phyloP scores from a whole-genome alignment of 2,888 invertebrate genomes.

The Cantharis lateralis region DNA sequence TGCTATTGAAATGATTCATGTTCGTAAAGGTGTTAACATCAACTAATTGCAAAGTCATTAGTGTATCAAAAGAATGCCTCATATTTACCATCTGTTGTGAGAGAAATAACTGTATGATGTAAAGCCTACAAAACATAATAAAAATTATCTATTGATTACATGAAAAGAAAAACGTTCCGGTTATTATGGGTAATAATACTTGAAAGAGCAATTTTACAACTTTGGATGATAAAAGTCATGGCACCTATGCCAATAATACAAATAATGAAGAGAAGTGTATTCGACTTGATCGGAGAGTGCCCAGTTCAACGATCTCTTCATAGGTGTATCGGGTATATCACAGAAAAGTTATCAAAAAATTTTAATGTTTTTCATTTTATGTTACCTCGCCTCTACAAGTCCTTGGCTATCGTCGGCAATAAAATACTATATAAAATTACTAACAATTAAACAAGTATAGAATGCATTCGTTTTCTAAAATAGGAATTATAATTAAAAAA shows the following conservation, averaged over 20 bases:
- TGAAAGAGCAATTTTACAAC: neutral
- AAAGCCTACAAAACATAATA: conserved; percentile 12
- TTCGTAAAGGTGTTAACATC: conserved; percentile 9
- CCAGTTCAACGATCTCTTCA: neutral
- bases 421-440: neutral
- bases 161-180: conserved; percentile 12
- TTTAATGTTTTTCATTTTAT: neutral
- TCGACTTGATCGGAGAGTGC: neutral
- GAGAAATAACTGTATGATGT: conserved; percentile 15
- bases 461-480: neutral
- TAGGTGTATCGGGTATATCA: neutral
- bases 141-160: conserved; percentile 8
- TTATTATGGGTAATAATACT: conserved; percentile 10
- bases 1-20: neutral
- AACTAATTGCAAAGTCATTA: conserved; percentile 16
- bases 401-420: neutral
- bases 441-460: neutral
- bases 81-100: conserved; percentile 18
- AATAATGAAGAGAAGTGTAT: neutral
- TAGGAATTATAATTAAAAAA: neutral
- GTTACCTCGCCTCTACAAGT: neutral
- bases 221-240: neutral
- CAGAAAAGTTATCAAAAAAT: neutral
- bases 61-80: conserved; percentile 8
- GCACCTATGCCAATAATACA: neutral